Percentiles rank a stretch among this genome's conserved stretches.
These are phyloP conservation scores for Paguma larvata DNA, from an alignment of 2,797 vertebrate species.

Conservation along the genomic window DNA sequence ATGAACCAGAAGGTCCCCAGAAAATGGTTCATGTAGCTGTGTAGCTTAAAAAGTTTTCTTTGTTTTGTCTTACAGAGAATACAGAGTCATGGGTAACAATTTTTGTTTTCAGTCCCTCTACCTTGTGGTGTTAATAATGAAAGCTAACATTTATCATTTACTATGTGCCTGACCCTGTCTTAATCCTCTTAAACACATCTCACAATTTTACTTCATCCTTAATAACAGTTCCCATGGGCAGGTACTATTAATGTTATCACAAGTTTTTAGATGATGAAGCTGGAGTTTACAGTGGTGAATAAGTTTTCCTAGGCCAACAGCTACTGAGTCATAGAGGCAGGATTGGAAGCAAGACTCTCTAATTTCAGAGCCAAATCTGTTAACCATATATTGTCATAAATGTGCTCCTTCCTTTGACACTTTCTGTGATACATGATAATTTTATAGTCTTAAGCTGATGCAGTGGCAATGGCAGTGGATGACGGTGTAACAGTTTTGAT, in stretches of 20 bases:
- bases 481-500: neutral
- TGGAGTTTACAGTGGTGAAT: neutral
- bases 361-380: neutral
- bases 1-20: neutral
- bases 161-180: neutral
- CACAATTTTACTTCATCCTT: slow-evolving; percentile 36
- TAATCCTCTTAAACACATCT: slow-evolving; percentile 22
- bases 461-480: neutral
- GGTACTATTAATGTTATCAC: neutral
- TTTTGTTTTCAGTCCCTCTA: neutral
- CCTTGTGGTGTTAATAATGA: neutral
- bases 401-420: neutral
- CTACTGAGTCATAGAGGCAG: neutral
- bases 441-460: slow-evolving; percentile 20
- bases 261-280: slow-evolving; percentile 24
- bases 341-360: neutral
- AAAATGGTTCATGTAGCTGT: neutral
- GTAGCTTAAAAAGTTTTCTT: slow-evolving; percentile 17
- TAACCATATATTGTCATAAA: neutral
- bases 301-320: neutral
- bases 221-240: neutral
- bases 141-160: slow-evolving; percentile 23
- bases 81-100: neutral
- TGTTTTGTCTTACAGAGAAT: slow-evolving; percentile 10
- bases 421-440: neutral